Evolutionary conservation across 2,113 vertebrate genomes (phyloP).

Genomic region (Centropus unirufus): DNA sequence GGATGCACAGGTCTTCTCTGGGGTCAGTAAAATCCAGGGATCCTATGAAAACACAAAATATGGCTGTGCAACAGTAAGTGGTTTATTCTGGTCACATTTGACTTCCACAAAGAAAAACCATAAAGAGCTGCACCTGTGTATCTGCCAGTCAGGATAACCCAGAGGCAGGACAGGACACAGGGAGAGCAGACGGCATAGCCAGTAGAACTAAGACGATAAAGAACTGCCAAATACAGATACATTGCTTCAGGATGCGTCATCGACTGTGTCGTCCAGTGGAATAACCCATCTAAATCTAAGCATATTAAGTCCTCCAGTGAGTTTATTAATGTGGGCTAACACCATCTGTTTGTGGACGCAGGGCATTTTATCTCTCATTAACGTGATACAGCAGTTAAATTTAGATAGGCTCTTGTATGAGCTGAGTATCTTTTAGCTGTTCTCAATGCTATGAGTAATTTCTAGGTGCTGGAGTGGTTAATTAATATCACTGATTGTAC

Average conservation of each 20-base stretch:
- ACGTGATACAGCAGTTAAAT: conserved; percentile 36
- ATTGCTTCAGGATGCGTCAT: conserved; percentile 36
- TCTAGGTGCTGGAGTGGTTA: background rate
- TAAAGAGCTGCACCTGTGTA: background rate
- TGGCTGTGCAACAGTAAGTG: background rate
- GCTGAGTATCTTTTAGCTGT: background rate
- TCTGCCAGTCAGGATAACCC: background rate
- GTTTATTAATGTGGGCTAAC: conserved; percentile 59
- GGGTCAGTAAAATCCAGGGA: background rate
- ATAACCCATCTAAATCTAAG: conserved; percentile 64
- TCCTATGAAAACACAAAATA: background rate
- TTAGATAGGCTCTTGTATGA: conserved; percentile 20
- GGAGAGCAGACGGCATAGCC: background rate
- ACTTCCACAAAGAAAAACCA: background rate
- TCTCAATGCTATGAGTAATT: background rate
- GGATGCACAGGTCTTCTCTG: background rate
- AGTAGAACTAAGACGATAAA: background rate
- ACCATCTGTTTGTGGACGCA: conserved; percentile 58
- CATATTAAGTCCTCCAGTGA: conserved; percentile 60
- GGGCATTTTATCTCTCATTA: conserved; percentile 42
- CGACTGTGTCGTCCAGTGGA: conserved; percentile 3
- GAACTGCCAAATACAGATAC: conserved; percentile 11
- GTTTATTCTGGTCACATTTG: background rate
- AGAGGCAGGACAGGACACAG: background rate
- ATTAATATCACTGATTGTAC: background rate